These are phyloP conservation scores for Ferdinandea cuprea DNA, from an alignment of 2,888 invertebrate species.

Conservation along the genomic window DNA sequence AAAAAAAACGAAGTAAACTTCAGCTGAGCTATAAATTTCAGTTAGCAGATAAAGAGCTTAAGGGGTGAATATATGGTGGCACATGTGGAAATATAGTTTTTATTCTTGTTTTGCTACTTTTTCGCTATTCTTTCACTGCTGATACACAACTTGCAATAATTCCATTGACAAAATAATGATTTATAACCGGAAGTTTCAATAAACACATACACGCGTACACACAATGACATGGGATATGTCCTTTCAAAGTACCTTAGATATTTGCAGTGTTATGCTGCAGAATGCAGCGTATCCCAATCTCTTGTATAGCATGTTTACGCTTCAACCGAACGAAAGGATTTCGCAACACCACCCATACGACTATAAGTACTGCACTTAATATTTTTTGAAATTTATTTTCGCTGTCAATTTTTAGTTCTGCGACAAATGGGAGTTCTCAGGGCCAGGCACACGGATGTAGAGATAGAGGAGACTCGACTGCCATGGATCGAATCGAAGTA, in stretches of 20 bases:
- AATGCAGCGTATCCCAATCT: constrained; percentile 46
- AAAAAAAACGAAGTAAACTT: constrained; percentile 18
- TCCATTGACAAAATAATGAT: constrained; percentile 75
- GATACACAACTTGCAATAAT: constrained; percentile 73
- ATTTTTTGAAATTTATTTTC: constrained; percentile 71
- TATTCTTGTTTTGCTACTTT: constrained; percentile 48
- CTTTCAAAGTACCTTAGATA: constrained; percentile 59
- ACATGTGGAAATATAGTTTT: constrained; percentile 66
- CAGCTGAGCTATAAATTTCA: constrained; percentile 66
- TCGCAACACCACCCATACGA: constrained; percentile 49
- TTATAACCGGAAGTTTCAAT: constrained; percentile 70
- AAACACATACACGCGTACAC: constrained; percentile 44
- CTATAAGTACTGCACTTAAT: constrained; percentile 71
- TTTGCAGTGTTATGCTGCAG: constrained; percentile 53
- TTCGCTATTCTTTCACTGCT: constrained; percentile 33
- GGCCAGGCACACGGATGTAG: constrained; percentile 25
- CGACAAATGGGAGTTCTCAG: constrained; percentile 70
- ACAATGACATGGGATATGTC: constrained; percentile 18
- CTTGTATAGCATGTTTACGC: constrained; percentile 59
- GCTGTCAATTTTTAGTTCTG: constrained; percentile 71
- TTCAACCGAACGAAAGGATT: constrained; percentile 44
- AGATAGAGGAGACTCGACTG: constrained; percentile 1
- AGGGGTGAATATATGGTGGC: constrained; percentile 48
- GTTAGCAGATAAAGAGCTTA: constrained; percentile 72
- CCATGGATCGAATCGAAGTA: not conserved